Percentiles rank a stretch among this genome's conserved stretches.
Conservation (phyloP, 2,797 vertebrate species). For the Emys orbicularis region DNA sequence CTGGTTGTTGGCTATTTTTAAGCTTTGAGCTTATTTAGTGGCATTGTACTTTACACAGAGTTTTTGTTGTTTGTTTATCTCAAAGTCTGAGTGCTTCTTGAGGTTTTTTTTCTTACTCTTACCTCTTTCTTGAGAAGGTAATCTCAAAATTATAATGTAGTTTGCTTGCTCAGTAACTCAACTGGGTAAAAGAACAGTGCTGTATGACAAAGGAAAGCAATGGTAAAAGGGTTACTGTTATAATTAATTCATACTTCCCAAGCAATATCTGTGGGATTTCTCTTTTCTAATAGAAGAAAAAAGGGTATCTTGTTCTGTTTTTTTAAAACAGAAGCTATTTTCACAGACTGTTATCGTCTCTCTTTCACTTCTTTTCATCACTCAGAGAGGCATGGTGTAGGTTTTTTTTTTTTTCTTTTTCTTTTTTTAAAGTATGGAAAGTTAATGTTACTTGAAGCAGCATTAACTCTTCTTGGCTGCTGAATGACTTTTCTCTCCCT, state of each 20-base stretch:
- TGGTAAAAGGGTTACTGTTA: not conserved
- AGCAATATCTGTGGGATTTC: conserved; percentile 9
- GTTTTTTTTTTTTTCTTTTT: not conserved
- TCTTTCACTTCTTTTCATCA: not conserved
- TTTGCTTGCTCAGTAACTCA: not conserved
- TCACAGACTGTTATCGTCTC: not conserved
- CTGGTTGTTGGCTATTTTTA: not conserved
- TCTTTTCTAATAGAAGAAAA: conserved; percentile 1
- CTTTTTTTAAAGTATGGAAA: not conserved
- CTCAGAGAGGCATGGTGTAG: not conserved
- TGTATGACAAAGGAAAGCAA: conserved; percentile 10
- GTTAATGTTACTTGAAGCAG: not conserved
- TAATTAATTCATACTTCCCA: conserved; percentile 39
- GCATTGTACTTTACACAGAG: not conserved
- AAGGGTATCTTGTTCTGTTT: not conserved
- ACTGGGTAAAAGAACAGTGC: not conserved
- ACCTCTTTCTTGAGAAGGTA: not conserved
- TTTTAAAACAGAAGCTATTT: not conserved
- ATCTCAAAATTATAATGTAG: not conserved
- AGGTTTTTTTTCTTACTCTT: not conserved
- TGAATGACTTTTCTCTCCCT: conserved; percentile 10
- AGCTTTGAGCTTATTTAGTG: not conserved
- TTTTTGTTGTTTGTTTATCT: not conserved
- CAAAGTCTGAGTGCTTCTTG: not conserved
- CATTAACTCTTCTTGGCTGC: not conserved